Evolutionary conservation across 2,797 vertebrate species (phyloP).

Genomic region (Mycteria americana): DNA sequence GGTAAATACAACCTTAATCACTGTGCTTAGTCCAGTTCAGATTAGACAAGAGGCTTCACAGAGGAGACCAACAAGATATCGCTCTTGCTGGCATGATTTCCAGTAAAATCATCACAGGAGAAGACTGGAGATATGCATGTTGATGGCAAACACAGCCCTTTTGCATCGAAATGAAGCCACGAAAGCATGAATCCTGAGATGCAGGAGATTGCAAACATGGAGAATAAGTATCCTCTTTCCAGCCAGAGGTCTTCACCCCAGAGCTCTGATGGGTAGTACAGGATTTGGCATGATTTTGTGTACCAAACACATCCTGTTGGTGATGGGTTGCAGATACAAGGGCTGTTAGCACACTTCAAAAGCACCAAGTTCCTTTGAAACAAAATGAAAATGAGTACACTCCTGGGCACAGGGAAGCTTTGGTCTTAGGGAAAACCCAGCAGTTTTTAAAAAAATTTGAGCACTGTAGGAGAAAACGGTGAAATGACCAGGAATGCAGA

Average conservation of each 20-base stretch:
- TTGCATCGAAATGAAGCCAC: background rate
- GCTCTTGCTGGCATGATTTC: background rate
- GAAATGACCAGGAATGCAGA: background rate
- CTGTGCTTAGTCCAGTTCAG: background rate
- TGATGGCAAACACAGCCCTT: background rate
- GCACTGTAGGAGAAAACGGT: background rate
- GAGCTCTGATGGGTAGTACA: background rate
- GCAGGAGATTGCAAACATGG: background rate
- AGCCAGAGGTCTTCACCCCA: background rate
- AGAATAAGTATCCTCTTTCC: background rate
- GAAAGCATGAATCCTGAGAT: background rate
- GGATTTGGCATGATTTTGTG: background rate
- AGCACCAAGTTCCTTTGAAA: background rate
- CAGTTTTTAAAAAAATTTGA: background rate
- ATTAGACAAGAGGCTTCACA: background rate
- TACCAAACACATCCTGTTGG: background rate
- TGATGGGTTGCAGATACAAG: background rate
- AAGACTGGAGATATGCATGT: background rate
- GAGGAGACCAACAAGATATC: background rate
- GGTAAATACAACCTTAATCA: background rate
- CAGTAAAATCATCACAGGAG: background rate
- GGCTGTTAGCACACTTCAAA: background rate
- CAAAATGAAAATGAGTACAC: background rate
- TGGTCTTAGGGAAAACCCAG: background rate
- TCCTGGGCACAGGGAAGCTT: background rate